Percentiles rank a stretch among this genome's conserved stretches.
These are phyloP conservation scores for Epinotia bilunana DNA, from an alignment of 2,888 invertebrate species.

Conservation along the genomic window DNA sequence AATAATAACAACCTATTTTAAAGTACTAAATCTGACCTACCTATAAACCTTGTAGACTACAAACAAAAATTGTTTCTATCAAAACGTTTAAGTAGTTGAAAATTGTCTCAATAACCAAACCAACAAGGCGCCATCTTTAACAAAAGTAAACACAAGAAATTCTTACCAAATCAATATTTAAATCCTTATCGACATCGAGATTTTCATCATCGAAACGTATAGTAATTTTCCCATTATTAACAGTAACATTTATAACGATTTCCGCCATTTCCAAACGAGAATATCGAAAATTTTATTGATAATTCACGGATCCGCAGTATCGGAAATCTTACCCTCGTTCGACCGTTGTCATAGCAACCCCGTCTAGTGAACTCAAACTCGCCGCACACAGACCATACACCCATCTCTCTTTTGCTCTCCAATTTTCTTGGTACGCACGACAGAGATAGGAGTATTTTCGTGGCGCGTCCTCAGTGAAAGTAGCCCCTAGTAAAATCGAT, in stretches of 20 bases:
- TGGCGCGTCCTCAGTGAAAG: conserved; percentile 61
- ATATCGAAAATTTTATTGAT: conserved; percentile 74
- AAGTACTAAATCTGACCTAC: not conserved
- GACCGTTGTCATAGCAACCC: conserved; percentile 75
- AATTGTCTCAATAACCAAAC: not conserved
- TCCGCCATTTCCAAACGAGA: conserved; percentile 70
- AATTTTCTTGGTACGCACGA: conserved; percentile 49
- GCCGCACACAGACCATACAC: conserved; percentile 46
- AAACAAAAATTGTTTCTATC: not conserved
- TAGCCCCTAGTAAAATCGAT: conserved; percentile 81
- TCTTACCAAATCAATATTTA: conserved; percentile 69
- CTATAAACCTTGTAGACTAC: not conserved
- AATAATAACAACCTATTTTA: too few relatives aligned
- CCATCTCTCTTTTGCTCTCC: conserved; percentile 56
- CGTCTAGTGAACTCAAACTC: conserved; percentile 58
- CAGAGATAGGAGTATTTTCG: conserved; percentile 54
- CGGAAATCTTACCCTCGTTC: conserved; percentile 76
- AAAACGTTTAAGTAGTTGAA: not conserved
- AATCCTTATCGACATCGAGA: conserved; percentile 55
- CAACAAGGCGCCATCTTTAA: conserved; percentile 37
- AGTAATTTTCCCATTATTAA: conserved; percentile 57
- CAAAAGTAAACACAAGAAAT: conserved; percentile 49
- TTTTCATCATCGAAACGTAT: conserved; percentile 55
- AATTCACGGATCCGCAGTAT: conserved; percentile 64
- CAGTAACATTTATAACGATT: conserved; percentile 61